Conservation (phyloP, 2,797 vertebrate species). For the Gadopsis bispinosus region DNA sequence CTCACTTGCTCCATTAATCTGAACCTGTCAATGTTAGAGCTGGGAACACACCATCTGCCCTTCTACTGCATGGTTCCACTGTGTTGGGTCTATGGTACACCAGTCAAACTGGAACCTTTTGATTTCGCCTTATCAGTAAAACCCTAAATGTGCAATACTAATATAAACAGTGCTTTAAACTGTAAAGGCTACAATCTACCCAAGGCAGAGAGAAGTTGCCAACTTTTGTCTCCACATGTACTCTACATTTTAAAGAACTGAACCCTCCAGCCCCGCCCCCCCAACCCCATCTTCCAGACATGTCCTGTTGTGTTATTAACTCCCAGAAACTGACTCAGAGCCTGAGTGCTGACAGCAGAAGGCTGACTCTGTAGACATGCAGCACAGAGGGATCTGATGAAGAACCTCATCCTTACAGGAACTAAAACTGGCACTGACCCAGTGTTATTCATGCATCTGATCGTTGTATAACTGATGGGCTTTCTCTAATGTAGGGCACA, state of each 20-base stretch:
- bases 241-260: conserved; percentile 11
- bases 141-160: background rate
- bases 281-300: background rate
- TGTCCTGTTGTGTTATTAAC: conserved; percentile 33
- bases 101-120: background rate
- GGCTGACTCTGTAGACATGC: conserved; percentile 12
- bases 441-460: background rate
- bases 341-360: conserved; percentile 32
- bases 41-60: background rate
- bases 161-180: background rate
- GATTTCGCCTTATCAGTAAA: background rate
- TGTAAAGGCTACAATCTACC: background rate
- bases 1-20: conserved; percentile 19
- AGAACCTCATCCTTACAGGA: conserved; percentile 8
- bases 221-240: background rate
- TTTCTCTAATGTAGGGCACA: conserved; percentile 4
- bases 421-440: background rate
- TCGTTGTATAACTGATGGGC: background rate
- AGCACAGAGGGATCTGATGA: conserved; percentile 21
- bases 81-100: background rate
- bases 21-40: conserved; percentile 23
- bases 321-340: conserved; percentile 13
- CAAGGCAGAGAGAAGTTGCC: background rate
- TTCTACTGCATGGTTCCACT: background rate
- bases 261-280: background rate